Conservation (phyloP, 2,113 vertebrate genomes). For the Dasyprocta punctata region DNA sequence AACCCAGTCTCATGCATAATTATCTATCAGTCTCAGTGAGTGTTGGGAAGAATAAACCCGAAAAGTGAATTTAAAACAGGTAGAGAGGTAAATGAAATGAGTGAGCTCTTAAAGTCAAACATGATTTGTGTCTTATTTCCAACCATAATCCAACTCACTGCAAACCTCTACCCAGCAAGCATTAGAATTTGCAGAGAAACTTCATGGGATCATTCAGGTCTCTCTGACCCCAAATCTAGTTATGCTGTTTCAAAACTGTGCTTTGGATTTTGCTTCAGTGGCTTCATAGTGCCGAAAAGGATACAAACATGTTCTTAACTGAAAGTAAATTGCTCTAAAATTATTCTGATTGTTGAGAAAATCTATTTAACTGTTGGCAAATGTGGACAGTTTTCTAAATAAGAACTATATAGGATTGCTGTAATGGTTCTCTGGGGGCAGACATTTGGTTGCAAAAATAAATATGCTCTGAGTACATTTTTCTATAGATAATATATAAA, state of each 20-base stretch:
- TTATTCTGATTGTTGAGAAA: conserved; percentile 53
- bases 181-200: not conserved
- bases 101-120: not conserved
- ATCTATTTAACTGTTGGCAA: conserved; percentile 47
- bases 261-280: conserved; percentile 19
- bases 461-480: not conserved
- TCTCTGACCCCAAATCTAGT: not conserved
- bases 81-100: not conserved
- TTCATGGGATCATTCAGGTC: not conserved
- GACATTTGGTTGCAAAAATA: not conserved
- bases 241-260: conserved; percentile 38
- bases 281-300: not conserved
- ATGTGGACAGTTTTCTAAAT: conserved; percentile 54
- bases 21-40: not conserved
- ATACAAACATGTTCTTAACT: conserved; percentile 16
- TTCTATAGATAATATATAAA: conserved; percentile 24
- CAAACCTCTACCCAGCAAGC: not conserved
- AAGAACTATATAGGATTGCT: not conserved
- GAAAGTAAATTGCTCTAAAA: conserved; percentile 59
- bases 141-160: not conserved
- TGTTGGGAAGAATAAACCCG: not conserved
- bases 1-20: not conserved
- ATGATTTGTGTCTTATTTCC: not conserved
- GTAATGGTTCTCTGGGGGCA: not conserved
- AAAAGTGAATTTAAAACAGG: not conserved